Conservation (phyloP, 2,797 vertebrate genomes). For the Apogon hyalosoma region DNA sequence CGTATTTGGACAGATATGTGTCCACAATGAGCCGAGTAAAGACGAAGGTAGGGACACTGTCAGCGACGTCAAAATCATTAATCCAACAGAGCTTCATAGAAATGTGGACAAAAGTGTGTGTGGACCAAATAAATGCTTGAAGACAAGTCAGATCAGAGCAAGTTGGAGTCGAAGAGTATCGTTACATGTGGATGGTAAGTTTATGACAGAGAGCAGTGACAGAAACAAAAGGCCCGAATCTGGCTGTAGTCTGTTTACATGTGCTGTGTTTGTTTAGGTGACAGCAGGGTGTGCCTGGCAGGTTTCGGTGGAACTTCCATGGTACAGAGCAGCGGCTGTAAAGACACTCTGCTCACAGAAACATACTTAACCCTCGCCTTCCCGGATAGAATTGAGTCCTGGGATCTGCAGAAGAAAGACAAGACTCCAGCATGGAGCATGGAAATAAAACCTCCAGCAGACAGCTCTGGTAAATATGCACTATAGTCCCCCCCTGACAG, state of each 20-base stretch:
- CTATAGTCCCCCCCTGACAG: neutral
- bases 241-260: neutral
- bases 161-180: slow-evolving; percentile 82
- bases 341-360: slow-evolving; percentile 85
- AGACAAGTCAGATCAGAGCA: slow-evolving; percentile 46
- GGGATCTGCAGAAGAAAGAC: slow-evolving; percentile 72
- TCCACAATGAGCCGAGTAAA: neutral
- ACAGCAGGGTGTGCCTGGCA: slow-evolving; percentile 70
- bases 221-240: neutral
- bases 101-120: slow-evolving; percentile 5
- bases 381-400: slow-evolving; percentile 75
- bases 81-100: slow-evolving; percentile 53
- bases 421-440: slow-evolving; percentile 73
- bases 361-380: slow-evolving; percentile 80
- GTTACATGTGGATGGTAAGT: slow-evolving; percentile 60
- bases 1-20: slow-evolving; percentile 83
- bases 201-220: neutral
- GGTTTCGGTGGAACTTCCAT: slow-evolving; percentile 67
- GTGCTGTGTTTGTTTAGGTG: slow-evolving; percentile 41
- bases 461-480: slow-evolving; percentile 29
- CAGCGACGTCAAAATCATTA: slow-evolving; percentile 46
- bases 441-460: slow-evolving; percentile 45
- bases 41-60: neutral
- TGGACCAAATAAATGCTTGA: neutral
- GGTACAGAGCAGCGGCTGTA: slow-evolving; percentile 72